Conservation (phyloP, 92 coral and sea anemone species). For the Diadumene lineata region DNA sequence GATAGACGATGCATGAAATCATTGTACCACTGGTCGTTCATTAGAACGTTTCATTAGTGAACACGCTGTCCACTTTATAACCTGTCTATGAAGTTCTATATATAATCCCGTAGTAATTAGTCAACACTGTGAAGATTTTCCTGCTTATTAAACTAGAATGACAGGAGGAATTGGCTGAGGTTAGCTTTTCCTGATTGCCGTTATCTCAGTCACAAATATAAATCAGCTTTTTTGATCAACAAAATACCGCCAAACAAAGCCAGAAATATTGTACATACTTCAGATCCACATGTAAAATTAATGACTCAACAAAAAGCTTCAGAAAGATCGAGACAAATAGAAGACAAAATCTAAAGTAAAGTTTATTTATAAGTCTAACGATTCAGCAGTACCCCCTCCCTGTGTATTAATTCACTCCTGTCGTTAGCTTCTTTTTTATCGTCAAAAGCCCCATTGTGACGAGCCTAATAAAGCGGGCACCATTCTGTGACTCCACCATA, state of each 20-base stretch:
- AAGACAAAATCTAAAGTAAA: not conserved
- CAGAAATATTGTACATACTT: not conserved
- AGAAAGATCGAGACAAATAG: not conserved
- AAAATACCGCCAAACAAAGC: slow-evolving; percentile 3
- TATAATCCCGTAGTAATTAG: not conserved
- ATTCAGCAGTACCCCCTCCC: not conserved
- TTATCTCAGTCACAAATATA: not conserved
- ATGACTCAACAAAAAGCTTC: not conserved
- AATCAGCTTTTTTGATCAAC: not conserved
- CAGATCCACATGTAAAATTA: not conserved
- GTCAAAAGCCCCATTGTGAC: not conserved
- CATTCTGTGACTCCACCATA: not conserved
- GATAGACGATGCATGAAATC: not conserved
- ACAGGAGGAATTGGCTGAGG: not conserved
- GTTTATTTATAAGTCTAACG: not conserved
- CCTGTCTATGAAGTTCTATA: not conserved
- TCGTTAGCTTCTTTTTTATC: not conserved
- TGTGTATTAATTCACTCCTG: not conserved
- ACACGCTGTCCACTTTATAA: not conserved
- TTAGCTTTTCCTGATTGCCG: not conserved
- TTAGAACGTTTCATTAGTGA: not conserved
- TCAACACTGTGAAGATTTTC: not conserved
- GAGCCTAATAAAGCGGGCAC: not conserved
- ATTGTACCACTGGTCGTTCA: not conserved
- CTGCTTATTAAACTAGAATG: not conserved